Evolutionary conservation across 2,888 invertebrate genomes (phyloP), one percentile per base, ranked within the genome.

Genomic region (Troides helena): DNA sequence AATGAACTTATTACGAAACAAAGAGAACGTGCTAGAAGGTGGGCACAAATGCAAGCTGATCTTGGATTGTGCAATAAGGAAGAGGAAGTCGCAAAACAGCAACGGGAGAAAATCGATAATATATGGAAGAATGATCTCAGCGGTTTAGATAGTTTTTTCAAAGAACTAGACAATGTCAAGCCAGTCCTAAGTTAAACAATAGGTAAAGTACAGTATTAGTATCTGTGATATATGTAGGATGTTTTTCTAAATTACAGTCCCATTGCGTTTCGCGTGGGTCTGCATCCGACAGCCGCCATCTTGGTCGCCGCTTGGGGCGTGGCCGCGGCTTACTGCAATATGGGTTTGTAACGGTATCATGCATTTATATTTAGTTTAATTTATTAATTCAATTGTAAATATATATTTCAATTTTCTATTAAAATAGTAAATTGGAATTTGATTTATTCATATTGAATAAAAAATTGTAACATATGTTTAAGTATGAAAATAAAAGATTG

Each of bases 91-190:
- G 85, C 87, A 81, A 87, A 81, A 81, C 85, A 85, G 79, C 85
- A 89, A 67, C 86, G 84, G 72, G 88, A 90, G 80, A 92, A 90
- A 85, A 87, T 92, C 71, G 87, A 91, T 86, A 85, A 85, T 80
- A 76, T 92, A 80, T 93, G 93, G 93, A 92, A 92, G 88, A 93
- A 94, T 81, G 95, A 95, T 85, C 90, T 95, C 81, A 93, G 93
- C 83, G 94, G 94, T 78, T 83, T 95, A 83, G 94, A 95, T 88
- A 92, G 88, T 80, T 95, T 95, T 86, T 95, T 95, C 93, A 93
- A 91, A 76, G 93, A 95, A 85, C 86, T 95, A 81, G 94, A 94
- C 80, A 91, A 89, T 83, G 92, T 95, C 74, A 95, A 94, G 79
- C 93, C 93, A 74, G 72, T 85, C 76, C 78, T 82, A 75, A 83